Evolutionary conservation across 2,113 vertebrate species (phyloP).

Genomic region (Dromiciops gliroides): DNA sequence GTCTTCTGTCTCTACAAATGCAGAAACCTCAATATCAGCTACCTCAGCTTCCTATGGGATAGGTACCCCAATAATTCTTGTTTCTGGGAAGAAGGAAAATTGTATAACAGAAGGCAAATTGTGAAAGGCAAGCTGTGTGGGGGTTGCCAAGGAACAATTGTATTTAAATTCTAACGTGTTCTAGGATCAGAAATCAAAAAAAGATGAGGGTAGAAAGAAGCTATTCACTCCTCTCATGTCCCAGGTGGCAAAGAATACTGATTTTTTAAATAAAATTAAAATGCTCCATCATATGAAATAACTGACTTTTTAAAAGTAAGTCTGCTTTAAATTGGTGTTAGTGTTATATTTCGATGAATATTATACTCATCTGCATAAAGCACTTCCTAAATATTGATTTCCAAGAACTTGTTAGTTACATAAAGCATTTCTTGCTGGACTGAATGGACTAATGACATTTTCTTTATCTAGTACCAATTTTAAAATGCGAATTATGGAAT

Average conservation of each 20-base stretch:
- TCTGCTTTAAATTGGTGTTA: not conserved
- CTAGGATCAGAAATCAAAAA: not conserved
- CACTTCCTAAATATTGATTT: not conserved
- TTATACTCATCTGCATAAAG: not conserved
- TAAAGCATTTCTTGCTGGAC: not conserved
- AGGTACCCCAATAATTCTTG: not conserved
- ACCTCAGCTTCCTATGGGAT: not conserved
- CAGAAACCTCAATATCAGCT: not conserved
- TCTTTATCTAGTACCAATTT: not conserved
- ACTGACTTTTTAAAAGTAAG: not conserved
- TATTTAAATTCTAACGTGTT: not conserved
- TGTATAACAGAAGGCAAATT: not conserved
- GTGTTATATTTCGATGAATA: not conserved
- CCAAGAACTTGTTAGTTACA: not conserved
- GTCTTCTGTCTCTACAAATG: not conserved
- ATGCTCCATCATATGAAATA: not conserved
- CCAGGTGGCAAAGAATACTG: not conserved
- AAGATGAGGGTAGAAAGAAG: not conserved
- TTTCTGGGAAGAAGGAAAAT: not conserved
- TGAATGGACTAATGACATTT: not conserved
- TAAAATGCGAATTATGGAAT: not conserved
- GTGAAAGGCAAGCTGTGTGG: not conserved
- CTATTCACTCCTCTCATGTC: not conserved
- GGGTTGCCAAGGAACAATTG: not conserved
- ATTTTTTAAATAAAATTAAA: not conserved